A percentile compares a stretch with the other conserved stretches of the same genome.
Conservation (phyloP, 2,113 vertebrate species). For the Columba janthina region DNA sequence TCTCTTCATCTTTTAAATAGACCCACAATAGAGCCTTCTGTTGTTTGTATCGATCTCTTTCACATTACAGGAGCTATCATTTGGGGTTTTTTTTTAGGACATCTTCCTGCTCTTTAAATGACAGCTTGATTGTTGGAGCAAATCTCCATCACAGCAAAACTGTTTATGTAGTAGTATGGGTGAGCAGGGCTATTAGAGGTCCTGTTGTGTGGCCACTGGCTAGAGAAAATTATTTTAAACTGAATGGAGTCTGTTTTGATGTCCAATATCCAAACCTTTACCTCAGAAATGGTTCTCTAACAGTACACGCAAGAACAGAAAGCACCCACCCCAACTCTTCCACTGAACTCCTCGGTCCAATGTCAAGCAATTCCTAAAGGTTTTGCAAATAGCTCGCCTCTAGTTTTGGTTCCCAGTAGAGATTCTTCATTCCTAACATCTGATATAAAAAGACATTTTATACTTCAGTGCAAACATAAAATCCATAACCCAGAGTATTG, state of each 20-base stretch:
- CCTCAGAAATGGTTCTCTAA: neutral
- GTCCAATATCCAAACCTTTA: neutral
- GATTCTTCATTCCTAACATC: neutral
- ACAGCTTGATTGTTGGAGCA: conserved; percentile 13
- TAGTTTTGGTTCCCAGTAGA: neutral
- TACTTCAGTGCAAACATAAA: neutral
- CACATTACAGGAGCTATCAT: neutral
- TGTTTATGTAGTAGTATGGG: neutral
- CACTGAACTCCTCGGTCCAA: neutral
- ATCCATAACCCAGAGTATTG: neutral
- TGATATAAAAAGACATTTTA: neutral
- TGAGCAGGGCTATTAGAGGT: neutral
- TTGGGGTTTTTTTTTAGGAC: neutral
- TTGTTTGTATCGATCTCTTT: neutral
- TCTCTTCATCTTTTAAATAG: neutral
- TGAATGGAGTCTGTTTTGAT: neutral
- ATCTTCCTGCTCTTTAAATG: neutral
- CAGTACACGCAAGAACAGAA: neutral
- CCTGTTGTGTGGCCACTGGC: neutral
- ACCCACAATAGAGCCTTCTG: neutral
- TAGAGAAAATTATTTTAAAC: neutral
- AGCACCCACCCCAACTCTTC: neutral
- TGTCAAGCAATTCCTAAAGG: neutral
- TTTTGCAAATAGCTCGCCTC: neutral
- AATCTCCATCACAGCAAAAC: neutral